Conservation (phyloP, 2,113 vertebrate genomes). For the Buteo buteo region DNA sequence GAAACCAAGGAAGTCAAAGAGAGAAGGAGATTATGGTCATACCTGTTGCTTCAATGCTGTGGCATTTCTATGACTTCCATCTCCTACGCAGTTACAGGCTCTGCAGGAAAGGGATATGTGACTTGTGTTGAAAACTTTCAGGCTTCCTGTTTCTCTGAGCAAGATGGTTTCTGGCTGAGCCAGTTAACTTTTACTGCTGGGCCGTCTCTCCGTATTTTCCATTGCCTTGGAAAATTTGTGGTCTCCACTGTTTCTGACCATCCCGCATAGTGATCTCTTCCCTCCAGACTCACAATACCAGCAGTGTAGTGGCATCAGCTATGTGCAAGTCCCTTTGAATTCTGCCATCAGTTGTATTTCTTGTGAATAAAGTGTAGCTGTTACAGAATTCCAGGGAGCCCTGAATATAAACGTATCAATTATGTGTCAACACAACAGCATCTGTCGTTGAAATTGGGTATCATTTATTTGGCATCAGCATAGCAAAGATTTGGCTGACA, state of each 20-base stretch:
- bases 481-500: slow-evolving; percentile 29
- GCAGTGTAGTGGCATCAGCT: not conserved
- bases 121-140: slow-evolving; percentile 8
- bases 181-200: not conserved
- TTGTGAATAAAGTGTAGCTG: slow-evolving; percentile 19
- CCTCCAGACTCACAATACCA: not conserved
- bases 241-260: not conserved
- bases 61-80: slow-evolving; percentile 21
- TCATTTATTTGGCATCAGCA: slow-evolving; percentile 52
- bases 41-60: not conserved
- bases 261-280: not conserved
- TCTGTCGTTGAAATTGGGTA: slow-evolving; percentile 34
- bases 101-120: not conserved
- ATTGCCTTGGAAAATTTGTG: not conserved
- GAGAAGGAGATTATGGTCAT: not conserved
- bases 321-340: not conserved
- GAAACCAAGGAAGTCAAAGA: not conserved
- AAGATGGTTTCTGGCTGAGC: not conserved
- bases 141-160: not conserved
- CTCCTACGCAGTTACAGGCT: not conserved
- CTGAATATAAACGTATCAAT: slow-evolving; percentile 33
- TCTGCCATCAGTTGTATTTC: not conserved
- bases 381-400: slow-evolving; percentile 12
- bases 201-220: rapidly evolving
- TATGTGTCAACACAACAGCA: slow-evolving; percentile 47